Conservation (phyloP, 1,140 invertebrate species). For the Cherax destructor region DNA sequence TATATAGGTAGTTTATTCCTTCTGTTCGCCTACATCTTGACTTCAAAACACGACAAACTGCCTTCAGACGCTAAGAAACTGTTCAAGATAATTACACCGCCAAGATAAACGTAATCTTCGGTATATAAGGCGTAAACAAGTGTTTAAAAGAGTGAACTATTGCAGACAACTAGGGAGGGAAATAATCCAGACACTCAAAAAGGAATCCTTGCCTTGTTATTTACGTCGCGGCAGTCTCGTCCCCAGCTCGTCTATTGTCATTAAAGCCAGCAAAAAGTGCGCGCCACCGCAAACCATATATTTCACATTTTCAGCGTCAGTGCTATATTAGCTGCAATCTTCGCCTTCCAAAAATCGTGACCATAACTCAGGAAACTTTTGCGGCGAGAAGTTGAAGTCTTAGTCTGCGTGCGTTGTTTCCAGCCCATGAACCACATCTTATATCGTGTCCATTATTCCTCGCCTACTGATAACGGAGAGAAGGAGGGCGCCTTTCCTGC, state of each 20-base stretch:
- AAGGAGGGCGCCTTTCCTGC: slow-evolving; percentile 13
- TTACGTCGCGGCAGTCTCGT: slow-evolving; percentile 49
- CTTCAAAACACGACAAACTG: slow-evolving; percentile 13
- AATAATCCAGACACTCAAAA: slow-evolving; percentile 20
- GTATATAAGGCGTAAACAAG: slow-evolving; percentile 22
- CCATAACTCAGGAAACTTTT: slow-evolving; percentile 65
- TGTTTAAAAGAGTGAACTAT: not conserved
- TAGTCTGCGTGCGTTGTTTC: slow-evolving; percentile 63
- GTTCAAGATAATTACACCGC: slow-evolving; percentile 26
- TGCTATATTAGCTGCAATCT: slow-evolving; percentile 67
- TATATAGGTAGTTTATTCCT: not conserved
- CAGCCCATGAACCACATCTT: slow-evolving; percentile 65
- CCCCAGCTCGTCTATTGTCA: slow-evolving; percentile 66
- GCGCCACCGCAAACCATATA: slow-evolving; percentile 65
- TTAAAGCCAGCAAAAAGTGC: slow-evolving; percentile 46
- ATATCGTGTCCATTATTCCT: slow-evolving; percentile 61
- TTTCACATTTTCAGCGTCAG: slow-evolving; percentile 66
- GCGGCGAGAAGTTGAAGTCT: slow-evolving; percentile 61
- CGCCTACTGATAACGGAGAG: slow-evolving; percentile 48
- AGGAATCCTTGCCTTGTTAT: slow-evolving; percentile 41
- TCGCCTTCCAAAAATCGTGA: slow-evolving; percentile 52
- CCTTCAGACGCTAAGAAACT: not conserved
- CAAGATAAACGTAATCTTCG: slow-evolving; percentile 9
- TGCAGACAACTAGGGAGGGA: not conserved
- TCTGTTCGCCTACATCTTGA: slow-evolving; percentile 5